A percentile compares a stretch with the other conserved stretches of the same genome.
phyloP scores from a whole-genome alignment of 2,888 invertebrate species.

The Rhogogaster chlorosoma region DNA sequence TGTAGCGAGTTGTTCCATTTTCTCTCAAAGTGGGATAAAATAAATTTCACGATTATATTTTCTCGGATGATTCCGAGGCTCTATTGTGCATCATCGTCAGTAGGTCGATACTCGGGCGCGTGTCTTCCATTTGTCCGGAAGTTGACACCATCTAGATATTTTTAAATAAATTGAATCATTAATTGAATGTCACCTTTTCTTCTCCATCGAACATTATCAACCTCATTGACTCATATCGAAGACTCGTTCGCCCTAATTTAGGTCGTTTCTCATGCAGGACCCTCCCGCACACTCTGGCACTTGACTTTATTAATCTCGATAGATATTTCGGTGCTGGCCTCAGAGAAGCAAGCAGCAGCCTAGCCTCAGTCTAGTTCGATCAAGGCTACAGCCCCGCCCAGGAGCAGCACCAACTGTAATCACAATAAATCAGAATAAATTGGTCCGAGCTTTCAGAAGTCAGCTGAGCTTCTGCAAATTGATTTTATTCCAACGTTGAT shows the following conservation, averaged over 20 bases:
- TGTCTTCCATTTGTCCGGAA: background rate
- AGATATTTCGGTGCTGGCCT: slow-evolving; percentile 36
- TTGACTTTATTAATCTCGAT: slow-evolving; percentile 45
- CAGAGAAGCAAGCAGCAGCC: background rate
- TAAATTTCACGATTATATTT: background rate
- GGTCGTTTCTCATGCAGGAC: slow-evolving; percentile 6
- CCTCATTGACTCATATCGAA: background rate
- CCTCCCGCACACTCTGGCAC: slow-evolving; percentile 38
- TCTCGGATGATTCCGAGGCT: background rate
- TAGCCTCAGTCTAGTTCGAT: slow-evolving; percentile 24
- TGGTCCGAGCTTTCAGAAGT: slow-evolving; percentile 19
- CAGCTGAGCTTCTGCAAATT: slow-evolving; percentile 19
- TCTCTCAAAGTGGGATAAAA: slow-evolving; percentile 24
- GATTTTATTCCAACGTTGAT: background rate
- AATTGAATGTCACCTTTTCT: background rate
- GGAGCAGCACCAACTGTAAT: slow-evolving; percentile 39
- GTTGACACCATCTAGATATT: background rate
- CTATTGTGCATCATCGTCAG: background rate
- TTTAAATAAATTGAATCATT: background rate
- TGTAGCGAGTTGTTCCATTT: slow-evolving; percentile 27
- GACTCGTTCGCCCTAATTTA: slow-evolving; percentile 14
- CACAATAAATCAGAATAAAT: slow-evolving; percentile 48
- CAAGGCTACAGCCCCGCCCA: slow-evolving; percentile 38
- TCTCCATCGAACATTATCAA: background rate
- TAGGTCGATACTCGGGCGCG: background rate